Percentiles rank a stretch among this genome's conserved stretches.
Evolutionary conservation across 1,140 invertebrate species (phyloP).

Genomic region (Asbolus verrucosus): DNA sequence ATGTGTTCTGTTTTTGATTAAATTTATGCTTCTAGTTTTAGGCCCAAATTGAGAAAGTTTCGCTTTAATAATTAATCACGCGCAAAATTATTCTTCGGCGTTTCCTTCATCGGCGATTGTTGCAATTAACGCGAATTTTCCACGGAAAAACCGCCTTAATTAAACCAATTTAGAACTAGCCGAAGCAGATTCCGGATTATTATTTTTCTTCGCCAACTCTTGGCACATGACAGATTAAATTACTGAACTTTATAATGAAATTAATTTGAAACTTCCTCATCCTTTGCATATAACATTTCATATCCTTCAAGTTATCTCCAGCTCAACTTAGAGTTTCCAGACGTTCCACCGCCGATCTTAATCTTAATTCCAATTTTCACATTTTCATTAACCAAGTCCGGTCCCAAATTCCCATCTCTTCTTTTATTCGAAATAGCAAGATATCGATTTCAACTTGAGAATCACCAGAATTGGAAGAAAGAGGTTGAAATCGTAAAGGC

Average conservation of each 20-base stretch:
- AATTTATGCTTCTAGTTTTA: conserved; percentile 63
- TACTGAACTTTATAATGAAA: conserved; percentile 62
- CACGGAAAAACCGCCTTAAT: neutral
- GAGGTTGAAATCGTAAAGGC: too few relatives aligned
- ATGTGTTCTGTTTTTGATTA: conserved; percentile 65
- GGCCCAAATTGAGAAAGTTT: conserved; percentile 56
- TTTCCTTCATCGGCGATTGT: too few relatives aligned
- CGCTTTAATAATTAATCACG: conserved; percentile 26
- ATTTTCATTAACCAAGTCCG: conserved; percentile 17
- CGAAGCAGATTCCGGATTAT: neutral
- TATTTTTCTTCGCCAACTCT: conserved; percentile 56
- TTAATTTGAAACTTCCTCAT: conserved; percentile 61
- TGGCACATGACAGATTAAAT: conserved; percentile 62
- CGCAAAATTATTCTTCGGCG: neutral
- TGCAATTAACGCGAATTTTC: too few relatives aligned
- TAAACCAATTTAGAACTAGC: conserved; percentile 33
- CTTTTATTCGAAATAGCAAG: too few relatives aligned
- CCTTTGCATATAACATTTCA: conserved; percentile 60
- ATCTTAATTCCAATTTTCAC: conserved; percentile 20
- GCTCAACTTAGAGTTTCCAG: conserved; percentile 8
- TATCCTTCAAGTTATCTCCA: conserved; percentile 56
- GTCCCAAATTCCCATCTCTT: neutral
- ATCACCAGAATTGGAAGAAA: too few relatives aligned
- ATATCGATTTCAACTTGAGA: too few relatives aligned
- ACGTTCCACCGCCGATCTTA: neutral